These are phyloP conservation scores for Harpagus bidentatus DNA, from an alignment of 2,113 vertebrate genomes.

Conservation along the genomic window DNA sequence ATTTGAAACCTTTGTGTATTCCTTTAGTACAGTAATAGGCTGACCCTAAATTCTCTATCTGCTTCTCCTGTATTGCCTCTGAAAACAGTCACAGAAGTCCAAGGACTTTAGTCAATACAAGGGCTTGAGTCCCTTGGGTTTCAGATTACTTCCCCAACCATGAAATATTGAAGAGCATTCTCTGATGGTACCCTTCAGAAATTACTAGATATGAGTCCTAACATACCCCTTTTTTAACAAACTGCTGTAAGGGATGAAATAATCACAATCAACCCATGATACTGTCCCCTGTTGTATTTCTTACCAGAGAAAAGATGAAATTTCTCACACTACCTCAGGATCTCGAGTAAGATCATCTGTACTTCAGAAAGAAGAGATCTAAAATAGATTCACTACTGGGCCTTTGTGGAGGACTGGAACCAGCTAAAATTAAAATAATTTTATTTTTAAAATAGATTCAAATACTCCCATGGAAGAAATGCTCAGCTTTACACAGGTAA, in stretches of 20 bases:
- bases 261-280: neutral
- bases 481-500: neutral
- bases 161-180: neutral
- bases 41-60: neutral
- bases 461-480: neutral
- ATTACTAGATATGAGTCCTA: neutral
- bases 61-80: neutral
- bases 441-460: neutral
- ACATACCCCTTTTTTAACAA: neutral
- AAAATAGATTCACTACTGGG: neutral
- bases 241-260: neutral
- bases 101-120: neutral
- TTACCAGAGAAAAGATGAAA: neutral
- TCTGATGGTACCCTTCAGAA: neutral
- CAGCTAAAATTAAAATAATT: neutral
- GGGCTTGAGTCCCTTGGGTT: neutral
- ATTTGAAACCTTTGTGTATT: neutral
- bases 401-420: neutral
- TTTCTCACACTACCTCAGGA: neutral
- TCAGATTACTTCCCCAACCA: neutral
- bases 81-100: neutral
- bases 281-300: neutral
- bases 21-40: neutral
- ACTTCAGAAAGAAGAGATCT: neutral
- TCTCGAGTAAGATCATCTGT: neutral